These are phyloP conservation scores for Gadopsis marmoratus DNA, from an alignment of 2,797 vertebrate genomes.

Conservation along the genomic window DNA sequence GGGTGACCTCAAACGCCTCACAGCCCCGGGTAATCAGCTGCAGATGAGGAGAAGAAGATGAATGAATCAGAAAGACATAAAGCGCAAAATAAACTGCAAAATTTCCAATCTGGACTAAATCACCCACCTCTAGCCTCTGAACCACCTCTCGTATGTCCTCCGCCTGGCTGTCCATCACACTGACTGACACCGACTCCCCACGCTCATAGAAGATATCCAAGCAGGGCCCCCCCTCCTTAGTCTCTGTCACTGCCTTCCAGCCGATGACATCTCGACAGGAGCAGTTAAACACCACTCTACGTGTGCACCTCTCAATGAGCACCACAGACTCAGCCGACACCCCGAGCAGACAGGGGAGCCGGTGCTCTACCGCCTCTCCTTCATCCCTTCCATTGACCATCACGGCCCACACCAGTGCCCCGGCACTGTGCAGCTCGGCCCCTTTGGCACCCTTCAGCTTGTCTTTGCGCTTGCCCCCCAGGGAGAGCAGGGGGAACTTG, in stretches of 20 bases:
- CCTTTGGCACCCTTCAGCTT: constrained; percentile 87
- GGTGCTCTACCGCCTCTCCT: constrained; percentile 59
- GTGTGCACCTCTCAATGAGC: constrained; percentile 86
- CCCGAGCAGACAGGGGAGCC: constrained; percentile 87
- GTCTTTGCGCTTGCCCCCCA: constrained; percentile 90
- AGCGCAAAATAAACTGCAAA: neutral
- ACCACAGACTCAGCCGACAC: constrained; percentile 91
- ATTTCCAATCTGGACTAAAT: neutral
- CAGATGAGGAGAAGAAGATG: neutral
- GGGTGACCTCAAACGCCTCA: constrained; percentile 90
- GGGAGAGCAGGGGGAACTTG: constrained; percentile 90
- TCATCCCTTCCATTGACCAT: constrained; percentile 68
- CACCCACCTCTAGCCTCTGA: constrained; percentile 91
- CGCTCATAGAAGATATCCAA: constrained; percentile 93
- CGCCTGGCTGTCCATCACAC: constrained; percentile 82
- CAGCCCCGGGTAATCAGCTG: constrained; percentile 93
- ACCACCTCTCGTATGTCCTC: constrained; percentile 92
- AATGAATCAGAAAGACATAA: constrained; percentile 11
- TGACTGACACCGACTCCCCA: constrained; percentile 88
- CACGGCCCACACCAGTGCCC: constrained; percentile 90
- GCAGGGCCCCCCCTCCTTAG: constrained; percentile 82
- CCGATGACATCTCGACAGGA: constrained; percentile 93
- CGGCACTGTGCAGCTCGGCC: constrained; percentile 88
- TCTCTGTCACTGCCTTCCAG: constrained; percentile 87
- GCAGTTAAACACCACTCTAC: constrained; percentile 91